Evolutionary conservation across 2,797 vertebrate genomes (phyloP).

Genomic region (Coccyzus lansbergi): DNA sequence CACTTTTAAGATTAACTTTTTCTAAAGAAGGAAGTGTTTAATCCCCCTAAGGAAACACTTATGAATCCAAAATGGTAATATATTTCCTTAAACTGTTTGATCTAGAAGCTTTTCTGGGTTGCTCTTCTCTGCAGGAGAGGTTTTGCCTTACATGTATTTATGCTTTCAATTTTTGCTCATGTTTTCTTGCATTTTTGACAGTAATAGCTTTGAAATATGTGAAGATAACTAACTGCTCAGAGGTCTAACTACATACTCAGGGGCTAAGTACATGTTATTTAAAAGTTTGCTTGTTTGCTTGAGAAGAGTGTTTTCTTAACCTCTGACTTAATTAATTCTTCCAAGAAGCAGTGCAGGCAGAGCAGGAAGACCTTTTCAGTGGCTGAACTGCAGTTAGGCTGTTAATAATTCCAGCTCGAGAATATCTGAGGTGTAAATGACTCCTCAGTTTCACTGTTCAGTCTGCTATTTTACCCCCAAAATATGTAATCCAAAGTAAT

Average conservation of each 20-base stretch:
- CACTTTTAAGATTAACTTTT: neutral
- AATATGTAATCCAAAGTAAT: neutral
- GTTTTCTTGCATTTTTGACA: neutral
- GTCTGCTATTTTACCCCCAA: neutral
- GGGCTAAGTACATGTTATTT: neutral
- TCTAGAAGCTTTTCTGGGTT: neutral
- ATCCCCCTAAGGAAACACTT: conserved; percentile 7
- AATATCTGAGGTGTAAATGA: neutral
- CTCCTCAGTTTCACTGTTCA: neutral
- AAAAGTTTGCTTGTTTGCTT: neutral
- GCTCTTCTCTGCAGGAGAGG: neutral
- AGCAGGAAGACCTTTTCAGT: neutral
- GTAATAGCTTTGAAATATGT: conserved; percentile 1
- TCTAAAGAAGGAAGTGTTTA: neutral
- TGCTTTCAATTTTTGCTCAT: neutral
- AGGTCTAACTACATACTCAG: neutral
- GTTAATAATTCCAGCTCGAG: neutral
- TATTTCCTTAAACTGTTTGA: conserved; percentile 19
- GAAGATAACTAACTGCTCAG: neutral
- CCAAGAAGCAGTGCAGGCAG: neutral
- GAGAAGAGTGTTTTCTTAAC: neutral
- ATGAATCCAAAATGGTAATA: neutral
- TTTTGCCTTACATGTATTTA: neutral
- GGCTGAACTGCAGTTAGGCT: neutral
- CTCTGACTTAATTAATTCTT: neutral